phyloP scores from a whole-genome alignment of 2,113 vertebrate genomes.

The Formicarius rufipectus region DNA sequence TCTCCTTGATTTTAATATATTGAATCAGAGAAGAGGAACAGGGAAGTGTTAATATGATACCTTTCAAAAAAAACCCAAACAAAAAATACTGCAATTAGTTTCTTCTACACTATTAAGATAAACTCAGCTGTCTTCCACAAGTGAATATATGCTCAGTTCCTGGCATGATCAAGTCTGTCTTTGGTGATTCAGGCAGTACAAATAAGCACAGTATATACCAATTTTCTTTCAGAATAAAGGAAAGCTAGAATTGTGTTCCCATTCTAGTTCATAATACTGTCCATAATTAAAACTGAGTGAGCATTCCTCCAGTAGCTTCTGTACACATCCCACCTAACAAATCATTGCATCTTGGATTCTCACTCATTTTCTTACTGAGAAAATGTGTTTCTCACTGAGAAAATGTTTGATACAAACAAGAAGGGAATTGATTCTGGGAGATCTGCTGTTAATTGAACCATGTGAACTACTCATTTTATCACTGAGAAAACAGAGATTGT shows the following conservation, averaged over 20 bases:
- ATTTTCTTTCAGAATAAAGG: not conserved
- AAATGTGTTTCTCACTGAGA: not conserved
- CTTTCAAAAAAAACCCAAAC: not conserved
- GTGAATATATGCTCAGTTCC: not conserved
- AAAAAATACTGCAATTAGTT: not conserved
- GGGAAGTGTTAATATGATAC: not conserved
- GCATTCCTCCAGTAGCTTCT: not conserved
- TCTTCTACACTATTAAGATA: not conserved
- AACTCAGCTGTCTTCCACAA: not conserved
- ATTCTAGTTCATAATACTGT: not conserved
- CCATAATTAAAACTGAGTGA: not conserved
- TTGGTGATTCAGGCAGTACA: not conserved
- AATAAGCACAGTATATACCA: not conserved
- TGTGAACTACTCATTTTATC: not conserved
- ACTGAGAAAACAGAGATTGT: not conserved
- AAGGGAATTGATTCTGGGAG: not conserved
- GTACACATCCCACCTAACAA: not conserved
- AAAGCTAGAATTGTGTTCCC: not conserved
- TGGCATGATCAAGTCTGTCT: not conserved
- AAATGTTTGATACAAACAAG: not conserved
- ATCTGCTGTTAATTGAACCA: constrained; percentile 44
- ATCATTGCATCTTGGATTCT: not conserved
- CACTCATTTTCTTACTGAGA: not conserved
- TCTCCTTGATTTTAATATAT: not conserved
- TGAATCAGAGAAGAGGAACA: not conserved